These are phyloP conservation scores for Campoletis sonorensis DNA, from an alignment of 1,140 invertebrate species.

Conservation along the genomic window DNA sequence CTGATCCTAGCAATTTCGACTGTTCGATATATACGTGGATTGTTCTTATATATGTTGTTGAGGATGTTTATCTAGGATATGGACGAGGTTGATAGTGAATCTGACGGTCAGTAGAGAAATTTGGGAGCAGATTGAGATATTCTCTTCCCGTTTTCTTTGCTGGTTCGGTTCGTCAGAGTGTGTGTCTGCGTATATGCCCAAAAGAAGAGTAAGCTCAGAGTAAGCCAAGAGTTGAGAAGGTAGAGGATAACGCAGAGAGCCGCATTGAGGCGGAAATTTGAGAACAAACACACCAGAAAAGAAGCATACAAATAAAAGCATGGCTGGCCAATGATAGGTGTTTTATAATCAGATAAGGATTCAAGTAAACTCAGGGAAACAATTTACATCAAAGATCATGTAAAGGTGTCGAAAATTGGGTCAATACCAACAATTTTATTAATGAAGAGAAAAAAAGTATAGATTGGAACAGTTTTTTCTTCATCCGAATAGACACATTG, in stretches of 20 bases:
- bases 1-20: no score
- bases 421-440: no score
- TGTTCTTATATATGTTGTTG: neutral
- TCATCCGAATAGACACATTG: no score
- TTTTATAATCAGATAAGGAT: no score
- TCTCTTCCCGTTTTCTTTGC: neutral
- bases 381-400: no score
- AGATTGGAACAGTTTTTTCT: no score
- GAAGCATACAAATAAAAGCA: neutral
- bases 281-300: neutral
- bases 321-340: neutral
- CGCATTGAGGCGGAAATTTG: neutral
- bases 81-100: neutral
- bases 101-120: neutral
- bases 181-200: no score
- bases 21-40: neutral
- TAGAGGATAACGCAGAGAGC: neutral
- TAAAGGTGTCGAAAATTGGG: no score
- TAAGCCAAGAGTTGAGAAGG: neutral
- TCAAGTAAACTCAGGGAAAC: no score
- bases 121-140: neutral
- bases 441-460: no score
- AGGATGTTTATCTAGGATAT: neutral
- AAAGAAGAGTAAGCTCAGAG: neutral
- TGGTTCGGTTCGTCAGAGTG: neutral